Percentiles rank a stretch among this genome's conserved stretches.
Conservation (phyloP, 2,888 invertebrate species). For the Auanema sp. region DNA sequence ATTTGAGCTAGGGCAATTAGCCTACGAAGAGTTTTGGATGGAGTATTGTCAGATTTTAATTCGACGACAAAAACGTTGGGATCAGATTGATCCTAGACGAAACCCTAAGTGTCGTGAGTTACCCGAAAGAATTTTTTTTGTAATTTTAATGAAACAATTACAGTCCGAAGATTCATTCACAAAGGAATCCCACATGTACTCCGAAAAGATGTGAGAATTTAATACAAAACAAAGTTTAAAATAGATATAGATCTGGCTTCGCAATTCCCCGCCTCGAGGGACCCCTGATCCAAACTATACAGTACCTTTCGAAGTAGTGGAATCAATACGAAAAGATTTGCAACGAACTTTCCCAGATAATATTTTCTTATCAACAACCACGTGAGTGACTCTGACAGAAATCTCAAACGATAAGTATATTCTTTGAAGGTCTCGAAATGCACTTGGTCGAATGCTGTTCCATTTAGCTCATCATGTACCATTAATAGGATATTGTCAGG, state of each 20-base stretch:
- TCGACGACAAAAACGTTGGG: constrained; percentile 40
- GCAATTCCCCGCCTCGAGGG: constrained; percentile 34
- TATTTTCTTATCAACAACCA: constrained; percentile 25
- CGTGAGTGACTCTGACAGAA: background rate
- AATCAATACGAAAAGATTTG: constrained; percentile 40
- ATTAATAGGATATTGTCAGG: constrained; percentile 45
- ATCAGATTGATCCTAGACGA: constrained; percentile 36
- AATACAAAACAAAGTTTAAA: background rate
- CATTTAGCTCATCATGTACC: constrained; percentile 39
- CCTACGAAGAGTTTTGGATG: constrained; percentile 37
- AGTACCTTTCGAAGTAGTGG: constrained; percentile 35
- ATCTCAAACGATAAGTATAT: background rate
- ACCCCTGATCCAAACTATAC: constrained; percentile 13
- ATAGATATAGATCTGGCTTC: constrained; percentile 31
- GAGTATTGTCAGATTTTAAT: constrained; percentile 34
- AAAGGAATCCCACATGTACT: constrained; percentile 42
- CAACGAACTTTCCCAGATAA: constrained; percentile 50
- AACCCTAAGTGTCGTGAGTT: constrained; percentile 29
- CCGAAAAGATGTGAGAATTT: constrained; percentile 28
- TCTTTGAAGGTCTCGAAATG: constrained; percentile 26
- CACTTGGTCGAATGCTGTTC: constrained; percentile 34
- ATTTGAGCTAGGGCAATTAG: constrained; percentile 9
- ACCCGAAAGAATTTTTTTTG: no score
- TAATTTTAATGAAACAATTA: no score
- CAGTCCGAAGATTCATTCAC: constrained; percentile 46